Base-by-base conservation (phyloP, 2,797 vertebrate species). In the Todus mexicanus region DNA sequence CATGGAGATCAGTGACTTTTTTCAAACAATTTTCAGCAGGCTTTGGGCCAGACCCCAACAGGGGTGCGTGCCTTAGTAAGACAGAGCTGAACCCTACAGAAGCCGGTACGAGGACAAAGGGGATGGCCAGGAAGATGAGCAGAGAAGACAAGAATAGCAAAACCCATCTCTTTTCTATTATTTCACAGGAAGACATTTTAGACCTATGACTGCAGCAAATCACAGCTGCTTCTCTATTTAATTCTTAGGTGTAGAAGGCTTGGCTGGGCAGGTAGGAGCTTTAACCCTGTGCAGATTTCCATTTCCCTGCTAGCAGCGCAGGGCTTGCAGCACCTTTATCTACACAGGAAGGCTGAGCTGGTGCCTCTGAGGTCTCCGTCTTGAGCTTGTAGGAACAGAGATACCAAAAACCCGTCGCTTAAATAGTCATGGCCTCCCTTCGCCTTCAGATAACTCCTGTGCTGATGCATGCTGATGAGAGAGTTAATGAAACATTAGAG, bases 371-470 rank as follows among this genome's bases (percentile, higher is more conserved):
- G 69, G 23, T 48, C 65, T 79, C 71, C 7, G 9, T 81, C 86
- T 85, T 73, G 25, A 79, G 65, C 54, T 87, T 8, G 6, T 66
- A 87, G 66, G 56, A 95, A 31, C 73, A 42, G 6, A 83, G 76
- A 89, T 84, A 92, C 64, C 15, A 15, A 90, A 94, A 94, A 11
- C 75, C 79, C 75, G 68, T 42, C 22, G 12, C 82, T 87, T 45
- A 86, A 69, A 59, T 60, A 81, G 51, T 54, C 72, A 66, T 6
- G 11, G 59, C 75, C 66, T 92, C 81, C 70, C 54, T 63, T 57
- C 4, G 7, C 89, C 82, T 83, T 87, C 87, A 95, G 93, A 96
- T 94, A 96, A 66, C 85, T 88, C 76, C 70, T 20, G 11, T 33
- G 84, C 66, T 33, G 88, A 77, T 79, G 64, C 9, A 22, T 3